Conservation (phyloP, 2,888 invertebrate genomes). For the Lysandra bellargus region DNA sequence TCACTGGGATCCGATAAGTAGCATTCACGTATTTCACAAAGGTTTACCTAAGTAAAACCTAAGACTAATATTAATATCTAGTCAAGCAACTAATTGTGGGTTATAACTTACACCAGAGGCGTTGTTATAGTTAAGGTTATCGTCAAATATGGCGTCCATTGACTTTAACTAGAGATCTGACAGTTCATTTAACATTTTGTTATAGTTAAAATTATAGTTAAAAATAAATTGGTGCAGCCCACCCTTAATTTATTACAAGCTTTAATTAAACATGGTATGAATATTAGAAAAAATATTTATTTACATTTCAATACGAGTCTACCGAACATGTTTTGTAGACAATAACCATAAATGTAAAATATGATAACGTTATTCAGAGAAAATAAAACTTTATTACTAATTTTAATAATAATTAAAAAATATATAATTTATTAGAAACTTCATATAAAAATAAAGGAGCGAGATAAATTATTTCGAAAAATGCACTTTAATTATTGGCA, state of each 20-base stretch:
- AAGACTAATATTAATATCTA: not conserved
- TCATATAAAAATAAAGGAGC: not conserved
- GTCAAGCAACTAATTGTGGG: no score
- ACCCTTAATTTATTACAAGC: not conserved
- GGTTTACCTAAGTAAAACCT: not conserved
- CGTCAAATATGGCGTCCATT: no score
- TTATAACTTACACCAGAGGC: no score
- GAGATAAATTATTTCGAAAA: not conserved
- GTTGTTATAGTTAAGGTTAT: no score
- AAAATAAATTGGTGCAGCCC: no score
- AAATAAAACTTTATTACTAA: not conserved
- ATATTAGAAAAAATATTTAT: not conserved
- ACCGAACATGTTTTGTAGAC: not conserved
- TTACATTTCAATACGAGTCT: no score
- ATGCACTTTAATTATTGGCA: not conserved
- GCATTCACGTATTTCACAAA: not conserved
- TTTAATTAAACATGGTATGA: not conserved
- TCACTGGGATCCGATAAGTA: conserved; percentile 26
- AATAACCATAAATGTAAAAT: not conserved
- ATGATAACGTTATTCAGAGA: not conserved
- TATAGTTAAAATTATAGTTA: no score
- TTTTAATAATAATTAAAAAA: no score
- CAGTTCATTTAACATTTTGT: no score
- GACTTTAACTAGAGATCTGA: no score
- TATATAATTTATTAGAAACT: not conserved